Evolutionary conservation across 2,888 invertebrate genomes (phyloP), one percentile per base, ranked within the genome.

Genomic region (Chironomus riparius): DNA sequence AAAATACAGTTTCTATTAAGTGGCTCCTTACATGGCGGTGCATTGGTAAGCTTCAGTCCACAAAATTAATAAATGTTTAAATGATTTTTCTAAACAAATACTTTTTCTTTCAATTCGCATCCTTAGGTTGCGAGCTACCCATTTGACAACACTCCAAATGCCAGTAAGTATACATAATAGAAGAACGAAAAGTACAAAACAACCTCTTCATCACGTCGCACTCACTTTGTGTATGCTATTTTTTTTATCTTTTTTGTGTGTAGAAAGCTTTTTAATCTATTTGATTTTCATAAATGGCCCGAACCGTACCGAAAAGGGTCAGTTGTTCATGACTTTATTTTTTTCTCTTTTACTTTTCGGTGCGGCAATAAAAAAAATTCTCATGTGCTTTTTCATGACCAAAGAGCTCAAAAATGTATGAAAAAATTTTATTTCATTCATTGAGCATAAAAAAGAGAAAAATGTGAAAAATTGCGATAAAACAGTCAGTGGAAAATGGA

Each of bases 1-100:
- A 92, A 94, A 83, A 93, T 93, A 77, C 95, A 95, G 83, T 97
- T 98, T 82, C 94, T 97, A 12, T 86, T 98, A 47, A 97, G 97
- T 0, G 97, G 95, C 68, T 96, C 95, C 79, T 86, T 98, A 75
- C 98, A 98, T 83, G 97, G 97, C 0, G 98, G 98, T 68, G 94
- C 95, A 0, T 86, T 98, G 77, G 74, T 74, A 74, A 38, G 74
- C 38, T 38, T 38, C 2, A 10, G 10, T 38, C 2, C 38, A 10
- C 10, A 38, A 38, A 38, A 7, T 38, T 38, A 2, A 38, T 10
- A 1, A 38, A 4, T 28, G 5, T 5, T 4, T 28, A 28, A 28
- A 28, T 28, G 28, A 28, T 38, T 38, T 38, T 2, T 10, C 38
- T 38, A 2, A 38, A 38, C 38, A 38, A 38, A 38, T 38, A 38